phyloP scores from a whole-genome alignment of 2,888 invertebrate species.

The Anorthoa munda region DNA sequence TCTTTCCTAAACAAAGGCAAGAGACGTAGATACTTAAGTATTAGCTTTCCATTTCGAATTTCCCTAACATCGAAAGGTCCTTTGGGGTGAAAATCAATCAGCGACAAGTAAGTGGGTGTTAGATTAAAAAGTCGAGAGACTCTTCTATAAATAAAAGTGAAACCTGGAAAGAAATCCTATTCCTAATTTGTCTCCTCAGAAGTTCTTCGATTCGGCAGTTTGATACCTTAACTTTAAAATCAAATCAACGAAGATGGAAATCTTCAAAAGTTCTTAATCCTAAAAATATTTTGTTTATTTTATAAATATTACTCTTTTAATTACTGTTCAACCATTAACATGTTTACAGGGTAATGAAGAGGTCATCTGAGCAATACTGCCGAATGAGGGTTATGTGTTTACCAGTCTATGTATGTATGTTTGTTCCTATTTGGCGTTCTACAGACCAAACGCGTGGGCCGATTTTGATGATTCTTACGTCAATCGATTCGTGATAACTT shows the following conservation, averaged over 20 bases:
- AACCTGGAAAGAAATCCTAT: background rate
- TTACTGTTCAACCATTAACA: no score
- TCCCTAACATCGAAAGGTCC: background rate
- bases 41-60: background rate
- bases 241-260: background rate
- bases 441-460: no score
- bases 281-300: no score
- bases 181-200: slow-evolving; percentile 2
- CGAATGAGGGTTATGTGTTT: no score
- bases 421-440: no score
- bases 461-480: no score
- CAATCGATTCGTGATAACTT: no score
- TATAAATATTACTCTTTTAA: no score
- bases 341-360: no score
- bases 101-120: slow-evolving; percentile 13
- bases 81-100: slow-evolving; percentile 28
- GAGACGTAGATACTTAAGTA: background rate
- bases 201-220: slow-evolving; percentile 7
- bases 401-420: no score
- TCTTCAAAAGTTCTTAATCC: slow-evolving; percentile 13
- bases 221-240: background rate
- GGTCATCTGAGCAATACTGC: no score
- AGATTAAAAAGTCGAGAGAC: slow-evolving; percentile 24
- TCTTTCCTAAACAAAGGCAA: no score
- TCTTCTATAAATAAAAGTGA: background rate